A percentile compares a stretch with the other conserved stretches of the same genome.
Conservation (phyloP, 2,797 vertebrate genomes). For the Anniella stebbinsi region DNA sequence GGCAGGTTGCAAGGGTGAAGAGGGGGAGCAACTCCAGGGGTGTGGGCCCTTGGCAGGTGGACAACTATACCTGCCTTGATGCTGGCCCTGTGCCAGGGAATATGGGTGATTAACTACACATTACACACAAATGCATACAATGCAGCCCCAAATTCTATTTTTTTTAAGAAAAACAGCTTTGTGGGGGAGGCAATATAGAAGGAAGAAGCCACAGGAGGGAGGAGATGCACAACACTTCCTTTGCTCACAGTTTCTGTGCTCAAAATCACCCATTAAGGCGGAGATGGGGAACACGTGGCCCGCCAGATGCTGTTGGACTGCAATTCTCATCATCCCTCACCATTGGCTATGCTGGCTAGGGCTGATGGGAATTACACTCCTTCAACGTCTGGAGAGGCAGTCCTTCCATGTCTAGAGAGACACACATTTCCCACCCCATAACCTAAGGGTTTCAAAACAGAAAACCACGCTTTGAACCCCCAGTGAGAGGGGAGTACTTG, state of each 20-base stretch:
- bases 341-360: too few species aligned
- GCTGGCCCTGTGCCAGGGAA: not conserved
- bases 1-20: too few species aligned
- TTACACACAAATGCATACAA: not conserved
- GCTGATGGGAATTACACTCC: too few species aligned
- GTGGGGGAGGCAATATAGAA: not conserved
- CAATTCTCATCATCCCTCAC: too few species aligned
- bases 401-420: too few species aligned
- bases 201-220: not conserved
- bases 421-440: not conserved
- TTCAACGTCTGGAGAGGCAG: too few species aligned
- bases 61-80: too few species aligned
- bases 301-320: too few species aligned
- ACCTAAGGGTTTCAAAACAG: not conserved
- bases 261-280: not conserved
- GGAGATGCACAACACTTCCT: not conserved
- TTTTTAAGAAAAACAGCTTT: not conserved
- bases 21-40: too few species aligned
- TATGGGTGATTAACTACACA: not conserved
- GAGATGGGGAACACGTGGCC: not conserved
- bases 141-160: not conserved
- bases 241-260: not conserved
- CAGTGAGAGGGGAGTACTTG: not conserved
- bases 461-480: not conserved
- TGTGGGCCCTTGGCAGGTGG: too few species aligned